A percentile compares a stretch with the other conserved stretches of the same genome.
phyloP scores from a whole-genome alignment of 2,888 invertebrate species.

The Phaedon cochleariae region DNA sequence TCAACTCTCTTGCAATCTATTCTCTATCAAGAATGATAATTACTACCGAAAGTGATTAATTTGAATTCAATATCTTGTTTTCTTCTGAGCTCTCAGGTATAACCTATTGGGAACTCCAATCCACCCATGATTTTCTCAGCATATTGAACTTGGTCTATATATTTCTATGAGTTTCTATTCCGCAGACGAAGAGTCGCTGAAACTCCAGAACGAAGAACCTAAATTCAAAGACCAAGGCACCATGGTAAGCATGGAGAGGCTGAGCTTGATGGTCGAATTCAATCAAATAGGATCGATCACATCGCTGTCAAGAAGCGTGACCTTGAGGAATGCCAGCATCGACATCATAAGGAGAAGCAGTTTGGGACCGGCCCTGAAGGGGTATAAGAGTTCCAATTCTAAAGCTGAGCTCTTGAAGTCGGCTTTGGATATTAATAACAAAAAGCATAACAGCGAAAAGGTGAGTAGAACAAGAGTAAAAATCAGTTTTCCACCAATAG shows the following conservation, averaged over 20 bases:
- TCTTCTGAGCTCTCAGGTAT: too few species aligned
- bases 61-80: too few species aligned
- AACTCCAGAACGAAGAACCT: slow-evolving; percentile 68
- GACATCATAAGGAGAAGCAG: slow-evolving; percentile 56
- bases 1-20: too few species aligned
- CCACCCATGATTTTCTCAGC: too few species aligned
- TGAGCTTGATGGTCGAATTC: slow-evolving; percentile 78
- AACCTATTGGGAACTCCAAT: too few species aligned
- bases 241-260: slow-evolving; percentile 75
- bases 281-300: slow-evolving; percentile 80
- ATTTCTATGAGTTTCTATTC: not conserved
- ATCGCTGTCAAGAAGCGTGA: slow-evolving; percentile 68
- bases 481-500: too few species aligned
- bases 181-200: slow-evolving; percentile 67
- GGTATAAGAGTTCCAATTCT: slow-evolving; percentile 65
- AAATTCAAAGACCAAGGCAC: slow-evolving; percentile 74
- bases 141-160: too few species aligned
- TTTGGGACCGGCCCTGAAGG: slow-evolving; percentile 65
- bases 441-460: slow-evolving; percentile 27
- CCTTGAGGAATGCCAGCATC: slow-evolving; percentile 45
- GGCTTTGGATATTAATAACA: slow-evolving; percentile 73
- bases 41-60: too few species aligned
- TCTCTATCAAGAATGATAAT: too few species aligned
- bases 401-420: slow-evolving; percentile 76
- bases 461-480: slow-evolving; percentile 14